Evolutionary conservation across 2,888 invertebrate genomes (phyloP), one percentile per base, ranked within the genome.

Genomic region (Brachylomia viminalis): DNA sequence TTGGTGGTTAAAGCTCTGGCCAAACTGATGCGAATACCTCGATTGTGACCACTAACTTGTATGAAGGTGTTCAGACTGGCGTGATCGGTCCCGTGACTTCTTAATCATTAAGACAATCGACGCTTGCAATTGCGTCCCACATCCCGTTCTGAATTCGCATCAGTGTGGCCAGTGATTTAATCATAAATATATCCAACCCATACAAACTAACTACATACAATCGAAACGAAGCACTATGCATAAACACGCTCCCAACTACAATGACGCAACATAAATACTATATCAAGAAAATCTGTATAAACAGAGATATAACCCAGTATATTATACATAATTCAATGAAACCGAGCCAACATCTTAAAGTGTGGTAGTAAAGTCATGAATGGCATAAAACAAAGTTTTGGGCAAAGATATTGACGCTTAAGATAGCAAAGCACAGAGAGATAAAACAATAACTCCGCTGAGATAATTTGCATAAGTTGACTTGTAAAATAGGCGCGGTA

Each of bases 381-480:
- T 85, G 82, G 71, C 49, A 71, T 85, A 85, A 77, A 85, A 82
- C 83, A 82, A 85, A 85, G 82, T 85, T 87, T 76, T 75, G 74
- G 82, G 69, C 64, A 56, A 38, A 78, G 85, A 82, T 85, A 87
- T 85, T 87, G 78, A 83, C 79, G 73, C 73, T 85, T 78, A 68
- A 78, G 85, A 85, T 85, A 85, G 64, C 83, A 82, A 85, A 85
- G 84, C 49, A 87, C 70, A 59, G 59, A 59, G 69, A 76, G 77
- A 83, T 86, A 87, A 83, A 86, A 86, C 77, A 86, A 79, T 85
- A 85, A 87, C 75, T 83, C 52, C 15, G 62, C 30, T 33, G 23
- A 70, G 52, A 73, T 79, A 87, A 68, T 87, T 87, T 86, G 81
- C 84, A 86, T 84, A 87, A 86, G 84, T 81, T 76, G 64, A 75